Conservation (phyloP, 2,113 vertebrate genomes). For the Aldabrachelys gigantea region DNA sequence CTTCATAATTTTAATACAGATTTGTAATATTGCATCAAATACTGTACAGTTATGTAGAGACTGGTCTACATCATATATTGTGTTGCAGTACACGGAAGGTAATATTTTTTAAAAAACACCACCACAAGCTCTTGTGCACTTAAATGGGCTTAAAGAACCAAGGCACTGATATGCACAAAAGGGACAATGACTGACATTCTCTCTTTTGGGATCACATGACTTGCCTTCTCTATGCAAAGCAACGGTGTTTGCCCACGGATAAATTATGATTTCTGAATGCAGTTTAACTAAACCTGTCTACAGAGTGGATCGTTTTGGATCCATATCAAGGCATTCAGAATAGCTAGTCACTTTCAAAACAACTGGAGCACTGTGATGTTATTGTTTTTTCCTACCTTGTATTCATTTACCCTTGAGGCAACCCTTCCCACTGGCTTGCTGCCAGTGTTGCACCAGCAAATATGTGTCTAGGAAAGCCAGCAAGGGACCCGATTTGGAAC, state of each 20-base stretch:
- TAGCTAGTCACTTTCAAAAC: conserved; percentile 71
- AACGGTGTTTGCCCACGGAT: conserved; percentile 70
- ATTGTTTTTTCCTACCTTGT: conserved; percentile 74
- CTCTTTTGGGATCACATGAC: conserved; percentile 34
- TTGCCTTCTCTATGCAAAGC: conserved; percentile 50
- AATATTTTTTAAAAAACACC: background rate
- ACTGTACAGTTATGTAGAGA: conserved; percentile 28
- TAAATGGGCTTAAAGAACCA: conserved; percentile 60
- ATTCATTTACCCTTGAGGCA: conserved; percentile 79
- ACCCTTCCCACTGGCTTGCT: conserved; percentile 70
- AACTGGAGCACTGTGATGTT: conserved; percentile 71
- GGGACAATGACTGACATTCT: conserved; percentile 64
- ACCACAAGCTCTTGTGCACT: conserved; percentile 58
- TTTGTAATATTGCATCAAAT: conserved; percentile 3
- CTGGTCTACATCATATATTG: conserved; percentile 6
- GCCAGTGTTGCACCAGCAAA: conserved; percentile 55
- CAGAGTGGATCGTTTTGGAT: conserved; percentile 57
- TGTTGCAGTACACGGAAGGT: conserved; percentile 28
- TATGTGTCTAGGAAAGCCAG: conserved; percentile 74
- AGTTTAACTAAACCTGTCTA: conserved; percentile 72
- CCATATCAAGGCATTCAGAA: conserved; percentile 60
- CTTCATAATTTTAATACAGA: conserved; percentile 34
- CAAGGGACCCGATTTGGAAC: conserved; percentile 44
- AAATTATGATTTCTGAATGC: conserved; percentile 74
- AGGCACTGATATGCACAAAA: conserved; percentile 64